These are phyloP conservation scores for Mechanitis messenoides DNA, from an alignment of 2,888 invertebrate species.

Conservation along the genomic window DNA sequence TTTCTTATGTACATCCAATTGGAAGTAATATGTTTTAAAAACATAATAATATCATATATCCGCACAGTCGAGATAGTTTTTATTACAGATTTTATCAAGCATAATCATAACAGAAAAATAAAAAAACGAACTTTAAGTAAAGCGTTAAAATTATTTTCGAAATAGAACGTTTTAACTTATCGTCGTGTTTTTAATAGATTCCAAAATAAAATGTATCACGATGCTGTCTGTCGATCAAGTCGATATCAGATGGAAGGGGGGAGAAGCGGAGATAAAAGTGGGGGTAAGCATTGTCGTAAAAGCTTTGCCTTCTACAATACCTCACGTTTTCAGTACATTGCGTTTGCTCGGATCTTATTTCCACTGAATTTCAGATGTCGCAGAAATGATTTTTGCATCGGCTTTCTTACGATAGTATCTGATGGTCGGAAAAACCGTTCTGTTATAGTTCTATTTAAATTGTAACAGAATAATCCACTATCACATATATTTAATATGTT, in stretches of 20 bases:
- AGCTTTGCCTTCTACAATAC: constrained; percentile 53
- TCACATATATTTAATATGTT: no score
- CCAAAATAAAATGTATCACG: constrained; percentile 11
- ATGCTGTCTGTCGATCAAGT: constrained; percentile 31
- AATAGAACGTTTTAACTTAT: neutral
- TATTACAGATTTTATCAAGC: no score
- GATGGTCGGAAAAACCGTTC: neutral
- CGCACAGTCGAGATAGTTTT: no score
- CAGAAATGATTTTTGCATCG: constrained; percentile 37
- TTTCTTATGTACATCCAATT: neutral
- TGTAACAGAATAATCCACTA: no score
- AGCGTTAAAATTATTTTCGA: neutral
- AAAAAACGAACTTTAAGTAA: neutral
- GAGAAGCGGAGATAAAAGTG: constrained; percentile 15
- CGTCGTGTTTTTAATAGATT: neutral
- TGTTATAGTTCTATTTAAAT: no score
- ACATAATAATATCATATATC: no score
- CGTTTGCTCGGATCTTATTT: constrained; percentile 53
- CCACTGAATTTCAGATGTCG: constrained; percentile 54
- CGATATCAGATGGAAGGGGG: constrained; percentile 16
- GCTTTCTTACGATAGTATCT: constrained; percentile 11
- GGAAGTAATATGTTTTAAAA: no score
- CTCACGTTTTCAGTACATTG: constrained; percentile 62
- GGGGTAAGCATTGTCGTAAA: constrained; percentile 38
- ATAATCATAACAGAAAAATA: neutral